These are phyloP conservation scores for Dasypogon diadema DNA, from an alignment of 2,888 invertebrate species.

Conservation along the genomic window DNA sequence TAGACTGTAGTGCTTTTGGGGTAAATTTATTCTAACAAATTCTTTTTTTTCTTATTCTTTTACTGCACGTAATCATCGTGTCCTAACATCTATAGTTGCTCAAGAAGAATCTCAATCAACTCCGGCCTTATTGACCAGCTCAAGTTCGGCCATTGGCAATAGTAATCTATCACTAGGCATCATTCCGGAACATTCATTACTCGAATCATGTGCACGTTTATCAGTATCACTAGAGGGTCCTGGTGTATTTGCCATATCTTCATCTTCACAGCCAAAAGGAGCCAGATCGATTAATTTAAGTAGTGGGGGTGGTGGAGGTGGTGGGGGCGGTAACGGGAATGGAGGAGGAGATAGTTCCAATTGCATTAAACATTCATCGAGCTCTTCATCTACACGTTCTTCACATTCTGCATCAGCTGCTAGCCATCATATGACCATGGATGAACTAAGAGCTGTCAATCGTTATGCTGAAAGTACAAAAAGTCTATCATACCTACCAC, in stretches of 20 bases:
- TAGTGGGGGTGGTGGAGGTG: slow-evolving; percentile 59
- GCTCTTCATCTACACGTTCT: slow-evolving; percentile 80
- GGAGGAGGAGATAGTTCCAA: slow-evolving; percentile 60
- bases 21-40: not conserved
- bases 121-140: slow-evolving; percentile 82
- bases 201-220: slow-evolving; percentile 87
- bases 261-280: slow-evolving; percentile 70
- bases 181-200: slow-evolving; percentile 86
- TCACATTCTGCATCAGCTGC: slow-evolving; percentile 72
- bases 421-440: slow-evolving; percentile 80
- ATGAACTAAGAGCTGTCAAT: slow-evolving; percentile 87
- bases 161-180: slow-evolving; percentile 79
- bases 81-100: slow-evolving; percentile 73
- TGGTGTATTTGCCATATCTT: slow-evolving; percentile 77
- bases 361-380: slow-evolving; percentile 66
- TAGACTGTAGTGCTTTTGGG: not conserved
- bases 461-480: slow-evolving; percentile 92
- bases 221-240: slow-evolving; percentile 90
- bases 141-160: slow-evolving; percentile 72
- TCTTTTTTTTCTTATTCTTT: not conserved
- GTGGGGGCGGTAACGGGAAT: slow-evolving; percentile 61
- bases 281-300: slow-evolving; percentile 58
- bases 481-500: slow-evolving; percentile 90
- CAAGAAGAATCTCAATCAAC: slow-evolving; percentile 93
- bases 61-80: slow-evolving; percentile 12